These are phyloP conservation scores for Umimayanthus kanabou DNA, from an alignment of 92 coral and sea anemone genomes.

Conservation along the genomic window DNA sequence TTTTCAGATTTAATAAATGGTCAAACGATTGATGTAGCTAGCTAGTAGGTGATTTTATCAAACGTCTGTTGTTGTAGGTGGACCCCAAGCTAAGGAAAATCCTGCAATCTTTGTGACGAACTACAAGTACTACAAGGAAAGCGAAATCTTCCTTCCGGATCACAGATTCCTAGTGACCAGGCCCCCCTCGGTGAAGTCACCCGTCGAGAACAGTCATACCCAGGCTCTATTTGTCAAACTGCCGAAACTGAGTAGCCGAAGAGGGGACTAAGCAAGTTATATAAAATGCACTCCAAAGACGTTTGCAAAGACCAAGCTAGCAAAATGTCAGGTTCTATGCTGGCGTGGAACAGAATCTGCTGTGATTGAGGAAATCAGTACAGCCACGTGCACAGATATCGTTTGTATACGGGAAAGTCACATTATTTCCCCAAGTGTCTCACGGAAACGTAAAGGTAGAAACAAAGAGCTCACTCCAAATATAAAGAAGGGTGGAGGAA, in stretches of 20 bases:
- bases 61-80: neutral
- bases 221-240: neutral
- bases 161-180: neutral
- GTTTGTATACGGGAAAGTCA: neutral
- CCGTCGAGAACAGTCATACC: neutral
- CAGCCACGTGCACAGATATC: neutral
- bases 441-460: neutral
- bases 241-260: neutral
- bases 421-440: no score
- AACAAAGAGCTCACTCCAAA: neutral
- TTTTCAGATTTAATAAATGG: no score
- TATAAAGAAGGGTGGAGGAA: neutral
- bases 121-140: neutral
- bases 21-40: neutral
- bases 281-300: no score
- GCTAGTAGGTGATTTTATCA: neutral
- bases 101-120: slow-evolving; percentile 22
- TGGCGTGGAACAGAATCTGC: neutral
- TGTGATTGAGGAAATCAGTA: neutral
- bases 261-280: neutral
- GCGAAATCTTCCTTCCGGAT: neutral
- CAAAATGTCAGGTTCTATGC: neutral
- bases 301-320: no score
- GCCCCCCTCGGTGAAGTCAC: neutral
- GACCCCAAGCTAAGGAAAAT: slow-evolving; percentile 32